Evolutionary conservation across 1,140 invertebrate species (phyloP).

Genomic region (Conopomorpha cramerella): DNA sequence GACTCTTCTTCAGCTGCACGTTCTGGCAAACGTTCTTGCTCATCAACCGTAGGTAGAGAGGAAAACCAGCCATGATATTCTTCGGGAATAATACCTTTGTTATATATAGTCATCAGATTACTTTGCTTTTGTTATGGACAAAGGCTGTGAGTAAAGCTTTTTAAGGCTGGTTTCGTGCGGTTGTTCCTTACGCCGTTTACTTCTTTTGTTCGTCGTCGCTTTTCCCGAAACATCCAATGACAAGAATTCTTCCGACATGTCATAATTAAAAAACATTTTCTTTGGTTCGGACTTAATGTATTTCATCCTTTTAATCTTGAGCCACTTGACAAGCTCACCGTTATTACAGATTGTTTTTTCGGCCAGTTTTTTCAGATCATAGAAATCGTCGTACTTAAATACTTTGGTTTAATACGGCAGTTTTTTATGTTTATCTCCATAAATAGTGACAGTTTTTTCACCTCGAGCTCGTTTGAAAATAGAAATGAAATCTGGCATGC

Average conservation of each 20-base stretch:
- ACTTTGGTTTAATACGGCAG: not conserved
- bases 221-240: not conserved
- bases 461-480: slow-evolving; percentile 5
- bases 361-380: slow-evolving; percentile 2
- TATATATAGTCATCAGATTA: not conserved
- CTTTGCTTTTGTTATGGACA: slow-evolving; percentile 1
- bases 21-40: no score
- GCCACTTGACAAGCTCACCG: not conserved
- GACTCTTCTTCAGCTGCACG: no score
- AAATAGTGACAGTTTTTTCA: no score
- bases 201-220: not conserved
- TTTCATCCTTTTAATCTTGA: slow-evolving; percentile 3
- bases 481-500: slow-evolving; percentile 4
- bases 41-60: no score
- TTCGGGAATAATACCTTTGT: slow-evolving; percentile 2
- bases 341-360: not conserved
- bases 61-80: slow-evolving; percentile 3
- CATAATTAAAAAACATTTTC: slow-evolving; percentile 1
- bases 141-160: not conserved
- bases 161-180: not conserved
- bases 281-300: not conserved
- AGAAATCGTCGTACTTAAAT: slow-evolving; percentile 2
- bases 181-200: no score
- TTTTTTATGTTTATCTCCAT: no score
- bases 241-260: not conserved